phyloP scores from a whole-genome alignment of 2,113 vertebrate species.

The Oostethus manadensis region DNA sequence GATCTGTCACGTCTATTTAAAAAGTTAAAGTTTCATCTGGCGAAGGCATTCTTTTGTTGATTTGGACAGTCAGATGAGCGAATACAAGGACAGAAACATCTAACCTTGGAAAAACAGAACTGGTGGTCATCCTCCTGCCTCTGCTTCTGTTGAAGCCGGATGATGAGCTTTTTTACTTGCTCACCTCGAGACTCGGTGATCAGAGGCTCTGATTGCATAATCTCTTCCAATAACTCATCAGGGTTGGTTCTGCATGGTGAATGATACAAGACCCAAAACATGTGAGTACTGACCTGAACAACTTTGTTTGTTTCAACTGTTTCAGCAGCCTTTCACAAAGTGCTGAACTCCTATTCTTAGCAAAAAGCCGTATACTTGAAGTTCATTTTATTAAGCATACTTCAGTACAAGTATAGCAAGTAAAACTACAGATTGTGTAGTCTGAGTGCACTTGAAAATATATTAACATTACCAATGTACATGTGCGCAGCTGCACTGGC shows the following conservation, averaged over 20 bases:
- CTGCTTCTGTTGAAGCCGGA: constrained; percentile 83
- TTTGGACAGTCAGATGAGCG: not conserved
- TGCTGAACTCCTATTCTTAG: not conserved
- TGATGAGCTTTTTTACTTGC: constrained; percentile 78
- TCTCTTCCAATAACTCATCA: constrained; percentile 78
- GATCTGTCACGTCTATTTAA: no score
- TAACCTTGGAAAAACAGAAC: constrained; percentile 88
- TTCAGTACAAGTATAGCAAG: no score
- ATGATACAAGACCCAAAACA: not conserved
- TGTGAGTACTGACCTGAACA: not conserved
- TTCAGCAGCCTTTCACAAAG: not conserved
- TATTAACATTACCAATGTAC: no score
- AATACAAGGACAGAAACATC: not conserved
- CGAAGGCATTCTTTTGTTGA: no score
- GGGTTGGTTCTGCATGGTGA: constrained; percentile 73
- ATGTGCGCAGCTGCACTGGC: no score
- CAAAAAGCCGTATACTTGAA: no score
- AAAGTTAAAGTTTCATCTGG: not conserved
- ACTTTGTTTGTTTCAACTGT: not conserved
- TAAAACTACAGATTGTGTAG: no score
- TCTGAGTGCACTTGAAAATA: no score
- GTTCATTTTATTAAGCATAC: no score
- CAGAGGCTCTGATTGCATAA: constrained; percentile 78
- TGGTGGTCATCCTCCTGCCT: constrained; percentile 73
- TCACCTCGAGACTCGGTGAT: constrained; percentile 78